These are phyloP conservation scores for Lepilemur ruficaudatus DNA, from an alignment of 2,797 vertebrate species.

Conservation along the genomic window DNA sequence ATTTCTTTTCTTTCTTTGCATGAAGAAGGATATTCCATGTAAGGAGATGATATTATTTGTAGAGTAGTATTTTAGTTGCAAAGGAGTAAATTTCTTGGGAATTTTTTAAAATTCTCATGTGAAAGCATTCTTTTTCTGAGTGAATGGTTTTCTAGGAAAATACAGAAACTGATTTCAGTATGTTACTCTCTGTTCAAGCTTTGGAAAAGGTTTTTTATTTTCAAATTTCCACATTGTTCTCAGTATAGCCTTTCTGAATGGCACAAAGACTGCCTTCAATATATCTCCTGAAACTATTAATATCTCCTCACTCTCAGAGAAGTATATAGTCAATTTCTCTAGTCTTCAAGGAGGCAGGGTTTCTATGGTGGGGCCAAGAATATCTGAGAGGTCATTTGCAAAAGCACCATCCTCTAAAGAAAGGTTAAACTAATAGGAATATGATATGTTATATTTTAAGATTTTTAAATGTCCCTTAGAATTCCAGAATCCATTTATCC, in stretches of 20 bases:
- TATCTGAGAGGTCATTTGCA: not conserved
- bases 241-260: not conserved
- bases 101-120: not conserved
- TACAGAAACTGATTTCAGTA: not conserved
- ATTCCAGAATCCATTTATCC: not conserved
- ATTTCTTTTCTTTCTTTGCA: not conserved
- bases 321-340: not conserved
- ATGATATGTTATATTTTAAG: not conserved
- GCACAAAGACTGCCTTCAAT: not conserved
- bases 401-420: not conserved
- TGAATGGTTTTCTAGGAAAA: not conserved
- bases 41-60: not conserved
- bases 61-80: slow-evolving; percentile 4
- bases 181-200: not conserved
- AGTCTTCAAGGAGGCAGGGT: not conserved
- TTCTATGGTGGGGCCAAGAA: not conserved
- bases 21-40: not conserved
- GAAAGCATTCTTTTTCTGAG: not conserved
- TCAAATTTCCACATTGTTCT: not conserved
- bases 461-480: not conserved
- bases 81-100: not conserved
- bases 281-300: not conserved
- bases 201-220: not conserved
- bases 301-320: not conserved
- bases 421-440: not conserved